phyloP scores from a whole-genome alignment of 2,113 vertebrate genomes.

The Galbula dea region DNA sequence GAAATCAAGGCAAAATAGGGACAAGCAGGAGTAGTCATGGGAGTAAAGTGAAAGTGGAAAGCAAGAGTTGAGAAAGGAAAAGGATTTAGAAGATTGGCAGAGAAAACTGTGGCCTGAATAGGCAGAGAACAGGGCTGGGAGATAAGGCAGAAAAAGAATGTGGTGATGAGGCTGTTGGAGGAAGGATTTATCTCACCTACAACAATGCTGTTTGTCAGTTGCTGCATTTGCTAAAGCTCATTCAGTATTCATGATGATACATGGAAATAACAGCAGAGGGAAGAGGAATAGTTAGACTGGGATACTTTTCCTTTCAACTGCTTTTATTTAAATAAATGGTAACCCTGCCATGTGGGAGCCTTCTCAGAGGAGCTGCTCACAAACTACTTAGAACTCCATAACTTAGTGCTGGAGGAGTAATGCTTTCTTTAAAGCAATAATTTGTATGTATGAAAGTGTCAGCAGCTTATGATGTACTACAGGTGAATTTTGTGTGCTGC shows the following conservation, averaged over 20 bases:
- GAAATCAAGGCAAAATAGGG: neutral
- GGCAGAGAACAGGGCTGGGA: neutral
- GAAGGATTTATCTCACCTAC: conserved; percentile 29
- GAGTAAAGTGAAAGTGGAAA: neutral
- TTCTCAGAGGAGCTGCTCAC: conserved; percentile 16
- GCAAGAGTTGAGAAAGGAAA: neutral
- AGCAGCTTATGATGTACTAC: neutral
- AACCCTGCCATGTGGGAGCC: conserved; percentile 26
- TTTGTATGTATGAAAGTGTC: conserved; percentile 15
- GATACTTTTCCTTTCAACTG: conserved; percentile 24
- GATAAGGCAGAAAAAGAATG: neutral
- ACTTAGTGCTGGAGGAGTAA: conserved; percentile 2
- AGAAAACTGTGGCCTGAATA: neutral
- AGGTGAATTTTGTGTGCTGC: neutral
- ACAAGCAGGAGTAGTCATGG: neutral
- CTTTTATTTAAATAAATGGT: conserved; percentile 29
- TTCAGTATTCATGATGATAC: neutral
- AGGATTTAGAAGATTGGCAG: neutral
- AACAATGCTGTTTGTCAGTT: neutral
- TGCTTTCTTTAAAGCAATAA: conserved; percentile 33
- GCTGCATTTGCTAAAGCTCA: neutral
- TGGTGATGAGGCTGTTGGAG: neutral
- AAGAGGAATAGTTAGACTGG: neutral
- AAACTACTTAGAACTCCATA: conserved; percentile 28
- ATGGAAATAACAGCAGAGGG: conserved; percentile 5